Evolutionary conservation across 2,888 invertebrate species (phyloP), one percentile per base, ranked within the genome.

Genomic region (Bimastos eiseni): DNA sequence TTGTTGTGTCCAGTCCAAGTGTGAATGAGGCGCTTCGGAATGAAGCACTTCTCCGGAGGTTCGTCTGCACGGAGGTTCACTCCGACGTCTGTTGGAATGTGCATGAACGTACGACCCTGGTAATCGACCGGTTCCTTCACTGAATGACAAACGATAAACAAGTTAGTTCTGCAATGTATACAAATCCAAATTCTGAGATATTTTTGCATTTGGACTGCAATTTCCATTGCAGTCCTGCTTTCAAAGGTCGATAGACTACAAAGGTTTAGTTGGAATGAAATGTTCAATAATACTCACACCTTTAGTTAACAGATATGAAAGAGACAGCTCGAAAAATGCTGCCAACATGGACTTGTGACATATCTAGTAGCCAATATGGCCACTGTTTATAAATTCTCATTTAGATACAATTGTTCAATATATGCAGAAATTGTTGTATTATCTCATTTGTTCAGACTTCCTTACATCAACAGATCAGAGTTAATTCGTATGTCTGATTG

Each of bases 1-100:
- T 99, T 99, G 37, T 97, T 97, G 95, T 99, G 99, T 0, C 99
- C 99, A 92, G 97, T 97, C 98, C 98, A 99, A 0, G 98, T 98
- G 95, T 98, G 98, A 92, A 99, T 97, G 94, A 98, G 97, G 1
- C 98, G 97, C 96, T 99, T 99, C 13, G 99, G 99, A 91, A 99
- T 95, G 95, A 98, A 99, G 95, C 99, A 99, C 94, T 97, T 97
- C 91, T 98, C 97, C 0, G 99, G 99, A 36, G 98, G 98, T 93
- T 97, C 97, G 91, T 97, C 97, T 8, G 98, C 97, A 91, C 97
- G 97, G 91, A 98, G 96, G 95, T 98, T 98, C 83, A 98, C 97
- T 36, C 98, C 98, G 92, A 98, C 97, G 95, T 98, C 98, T 94
- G 97, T 97, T 17, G 99, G 99, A 5, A 98, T 96, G 94, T 98